Conservation (phyloP, 2,797 vertebrate species). For the Pygocentrus nattereri region DNA sequence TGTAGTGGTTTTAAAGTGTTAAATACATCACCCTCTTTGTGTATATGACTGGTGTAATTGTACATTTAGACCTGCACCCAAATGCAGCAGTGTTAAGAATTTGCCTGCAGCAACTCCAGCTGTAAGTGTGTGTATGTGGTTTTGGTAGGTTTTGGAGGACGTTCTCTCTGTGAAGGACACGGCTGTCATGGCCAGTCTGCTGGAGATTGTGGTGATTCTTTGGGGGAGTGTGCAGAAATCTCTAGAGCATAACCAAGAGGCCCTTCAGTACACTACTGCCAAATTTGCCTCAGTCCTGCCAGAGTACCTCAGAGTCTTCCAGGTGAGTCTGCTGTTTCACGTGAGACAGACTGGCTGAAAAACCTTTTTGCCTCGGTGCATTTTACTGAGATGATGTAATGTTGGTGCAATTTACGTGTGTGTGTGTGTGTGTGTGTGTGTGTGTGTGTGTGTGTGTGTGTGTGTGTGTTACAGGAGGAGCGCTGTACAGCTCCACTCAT, state of each 20-base stretch:
- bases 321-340: conserved; percentile 73
- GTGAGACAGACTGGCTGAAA: not conserved
- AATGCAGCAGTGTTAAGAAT: no score
- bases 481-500: conserved; percentile 84
- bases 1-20: no score
- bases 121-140: not conserved
- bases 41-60: no score
- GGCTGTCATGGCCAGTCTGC: conserved; percentile 82
- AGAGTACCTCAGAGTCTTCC: conserved; percentile 89
- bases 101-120: no score
- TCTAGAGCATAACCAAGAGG: conserved; percentile 85
- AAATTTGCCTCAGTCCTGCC: conserved; percentile 90
- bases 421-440: conserved; percentile 18
- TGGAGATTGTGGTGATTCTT: conserved; percentile 91
- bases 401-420: conserved; percentile 10
- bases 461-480: conserved; percentile 80
- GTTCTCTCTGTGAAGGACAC: conserved; percentile 80
- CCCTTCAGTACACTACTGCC: conserved; percentile 79
- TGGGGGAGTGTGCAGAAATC: conserved; percentile 89
- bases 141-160: conserved; percentile 77
- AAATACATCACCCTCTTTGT: no score
- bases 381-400: conserved; percentile 38
- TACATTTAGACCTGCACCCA: no score
- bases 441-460: conserved; percentile 15
- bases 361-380: not conserved